Conservation (phyloP, 2,888 invertebrate species). For the Microchrysa polita region DNA sequence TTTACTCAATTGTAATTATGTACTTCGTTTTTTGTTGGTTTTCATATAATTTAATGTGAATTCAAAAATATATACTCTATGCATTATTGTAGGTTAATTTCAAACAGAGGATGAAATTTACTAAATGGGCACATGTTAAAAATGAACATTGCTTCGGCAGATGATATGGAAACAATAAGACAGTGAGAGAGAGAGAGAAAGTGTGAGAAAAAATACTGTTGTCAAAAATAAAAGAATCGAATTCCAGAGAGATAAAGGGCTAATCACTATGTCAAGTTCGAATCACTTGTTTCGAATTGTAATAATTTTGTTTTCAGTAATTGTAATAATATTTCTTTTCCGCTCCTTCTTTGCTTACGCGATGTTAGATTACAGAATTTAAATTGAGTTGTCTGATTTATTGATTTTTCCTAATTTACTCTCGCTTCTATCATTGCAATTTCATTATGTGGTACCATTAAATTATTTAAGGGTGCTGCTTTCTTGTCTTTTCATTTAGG, state of each 20-base stretch:
- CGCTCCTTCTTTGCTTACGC: neutral
- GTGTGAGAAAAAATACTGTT: slow-evolving; percentile 20
- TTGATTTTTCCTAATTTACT: neutral
- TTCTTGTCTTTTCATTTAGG: slow-evolving; percentile 40
- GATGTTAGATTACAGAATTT: too few relatives aligned
- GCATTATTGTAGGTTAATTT: slow-evolving; percentile 9
- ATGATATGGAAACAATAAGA: neutral
- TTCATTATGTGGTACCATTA: neutral
- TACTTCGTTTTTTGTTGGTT: too few relatives aligned
- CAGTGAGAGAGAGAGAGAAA: too few relatives aligned
- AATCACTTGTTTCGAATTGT: slow-evolving; percentile 6
- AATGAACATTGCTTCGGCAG: neutral
- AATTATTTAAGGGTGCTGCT: neutral
- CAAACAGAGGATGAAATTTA: neutral
- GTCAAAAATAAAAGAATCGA: slow-evolving; percentile 3
- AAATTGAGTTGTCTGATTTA: too few relatives aligned
- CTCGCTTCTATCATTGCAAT: neutral
- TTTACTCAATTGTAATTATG: neutral
- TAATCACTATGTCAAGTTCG: slow-evolving; percentile 28
- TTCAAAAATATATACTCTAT: slow-evolving; percentile 30
- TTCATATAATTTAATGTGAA: slow-evolving; percentile 10
- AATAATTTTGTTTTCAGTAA: neutral
- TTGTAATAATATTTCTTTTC: neutral
- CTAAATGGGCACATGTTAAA: slow-evolving; percentile 4
- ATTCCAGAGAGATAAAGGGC: slow-evolving; percentile 21